These are phyloP conservation scores for Coreoperca whiteheadi DNA, from an alignment of 2,113 vertebrate species.

Conservation along the genomic window DNA sequence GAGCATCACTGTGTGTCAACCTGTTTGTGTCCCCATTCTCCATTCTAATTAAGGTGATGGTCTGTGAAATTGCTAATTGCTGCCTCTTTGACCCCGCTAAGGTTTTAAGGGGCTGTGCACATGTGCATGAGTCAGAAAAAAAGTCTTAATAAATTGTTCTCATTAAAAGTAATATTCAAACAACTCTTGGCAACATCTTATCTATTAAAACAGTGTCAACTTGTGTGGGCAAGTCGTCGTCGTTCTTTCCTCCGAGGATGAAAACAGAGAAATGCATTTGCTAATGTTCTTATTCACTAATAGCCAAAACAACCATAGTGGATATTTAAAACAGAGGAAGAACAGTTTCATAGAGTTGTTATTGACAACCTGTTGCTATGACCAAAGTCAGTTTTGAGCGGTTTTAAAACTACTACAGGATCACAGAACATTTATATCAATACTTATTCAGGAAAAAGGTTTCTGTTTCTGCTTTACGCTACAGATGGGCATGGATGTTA, in stretches of 20 bases:
- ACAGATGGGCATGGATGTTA: neutral
- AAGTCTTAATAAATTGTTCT: conserved; percentile 1
- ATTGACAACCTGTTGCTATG: neutral
- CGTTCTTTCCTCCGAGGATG: neutral
- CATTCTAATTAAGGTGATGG: conserved; percentile 63
- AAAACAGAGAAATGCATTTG: conserved; percentile 5
- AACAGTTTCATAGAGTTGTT: neutral
- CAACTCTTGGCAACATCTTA: conserved; percentile 13
- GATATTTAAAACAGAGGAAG: neutral
- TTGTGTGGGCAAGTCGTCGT: neutral
- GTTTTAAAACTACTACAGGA: neutral
- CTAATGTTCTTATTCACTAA: conserved; percentile 7
- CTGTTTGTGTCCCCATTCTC: conserved; percentile 49
- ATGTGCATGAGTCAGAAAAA: conserved; percentile 18
- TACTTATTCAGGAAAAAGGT: neutral
- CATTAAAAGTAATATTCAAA: conserved; percentile 5
- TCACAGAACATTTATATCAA: neutral
- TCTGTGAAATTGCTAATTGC: conserved; percentile 68
- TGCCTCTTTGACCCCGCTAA: conserved; percentile 50
- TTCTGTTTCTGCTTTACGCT: no score
- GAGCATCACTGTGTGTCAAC: conserved; percentile 20
- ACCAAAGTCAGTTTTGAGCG: neutral
- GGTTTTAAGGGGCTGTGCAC: conserved; percentile 17
- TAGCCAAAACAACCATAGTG: neutral
- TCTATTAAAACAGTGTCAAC: conserved; percentile 20